Evolutionary conservation across 2,113 vertebrate genomes (phyloP).

Genomic region (Centropus bengalensis): DNA sequence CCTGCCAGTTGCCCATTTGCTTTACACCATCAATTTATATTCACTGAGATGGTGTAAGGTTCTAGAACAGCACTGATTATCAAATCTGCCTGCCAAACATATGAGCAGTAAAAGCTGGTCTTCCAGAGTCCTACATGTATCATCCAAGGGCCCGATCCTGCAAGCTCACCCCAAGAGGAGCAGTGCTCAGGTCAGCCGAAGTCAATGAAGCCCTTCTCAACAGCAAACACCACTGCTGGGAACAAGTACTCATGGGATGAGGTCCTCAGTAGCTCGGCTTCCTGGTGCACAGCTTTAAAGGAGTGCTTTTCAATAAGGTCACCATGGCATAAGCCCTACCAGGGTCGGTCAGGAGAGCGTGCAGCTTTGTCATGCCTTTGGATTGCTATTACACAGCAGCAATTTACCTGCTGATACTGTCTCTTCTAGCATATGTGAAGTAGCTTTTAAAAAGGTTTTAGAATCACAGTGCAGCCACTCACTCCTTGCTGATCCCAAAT

Average conservation of each 20-base stretch:
- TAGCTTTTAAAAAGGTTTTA: constrained; percentile 3
- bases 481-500: background rate
- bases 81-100: constrained; percentile 86
- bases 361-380: background rate
- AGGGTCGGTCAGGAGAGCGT: background rate
- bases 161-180: background rate
- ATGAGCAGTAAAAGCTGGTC: constrained; percentile 80
- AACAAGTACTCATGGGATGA: background rate
- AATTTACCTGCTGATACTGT: constrained; percentile 18
- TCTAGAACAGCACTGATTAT: constrained; percentile 87
- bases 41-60: constrained; percentile 91
- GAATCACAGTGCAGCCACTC: background rate
- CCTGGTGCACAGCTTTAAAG: background rate
- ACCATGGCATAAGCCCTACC: background rate
- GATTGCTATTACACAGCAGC: background rate
- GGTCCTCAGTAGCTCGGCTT: background rate
- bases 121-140: constrained; percentile 80
- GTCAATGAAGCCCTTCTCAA: background rate
- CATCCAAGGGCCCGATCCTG: constrained; percentile 55
- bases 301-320: background rate
- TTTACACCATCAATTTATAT: constrained; percentile 93
- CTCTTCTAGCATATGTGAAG: background rate
- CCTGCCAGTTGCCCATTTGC: constrained; percentile 88
- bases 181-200: background rate
- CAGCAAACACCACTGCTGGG: background rate